Percentiles rank a stretch among this genome's conserved stretches.
phyloP scores from a whole-genome alignment of 92 coral and sea anemone genomes.

The Parazoanthus darwini region DNA sequence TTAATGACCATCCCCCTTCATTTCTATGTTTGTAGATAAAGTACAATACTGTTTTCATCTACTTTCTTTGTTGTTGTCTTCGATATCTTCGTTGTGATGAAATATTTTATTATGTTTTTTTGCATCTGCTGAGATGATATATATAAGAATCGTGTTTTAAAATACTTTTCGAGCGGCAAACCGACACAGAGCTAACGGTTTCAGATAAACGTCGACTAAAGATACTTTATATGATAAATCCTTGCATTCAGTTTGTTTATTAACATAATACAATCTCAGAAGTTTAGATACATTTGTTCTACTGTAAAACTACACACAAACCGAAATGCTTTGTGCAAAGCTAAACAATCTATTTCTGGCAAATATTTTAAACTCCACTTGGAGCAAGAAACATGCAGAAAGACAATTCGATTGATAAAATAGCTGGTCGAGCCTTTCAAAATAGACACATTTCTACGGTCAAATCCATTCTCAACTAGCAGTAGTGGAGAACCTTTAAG shows the following conservation, averaged over 20 bases:
- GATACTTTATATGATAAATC: neutral
- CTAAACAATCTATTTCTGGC: neutral
- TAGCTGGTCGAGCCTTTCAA: neutral
- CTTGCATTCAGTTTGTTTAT: neutral
- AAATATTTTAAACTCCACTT: neutral
- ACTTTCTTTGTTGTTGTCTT: neutral
- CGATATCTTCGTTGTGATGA: neutral
- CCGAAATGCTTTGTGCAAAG: neutral
- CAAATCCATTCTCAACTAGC: neutral
- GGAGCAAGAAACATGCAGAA: neutral
- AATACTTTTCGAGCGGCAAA: neutral
- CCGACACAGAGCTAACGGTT: conserved; percentile 2
- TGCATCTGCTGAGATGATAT: neutral
- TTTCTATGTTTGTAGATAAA: neutral
- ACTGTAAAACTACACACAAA: neutral
- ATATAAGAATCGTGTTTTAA: neutral
- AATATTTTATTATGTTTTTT: neutral
- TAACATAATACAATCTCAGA: neutral
- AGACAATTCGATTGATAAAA: neutral
- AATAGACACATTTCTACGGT: neutral
- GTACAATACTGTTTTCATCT: neutral
- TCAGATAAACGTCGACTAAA: neutral
- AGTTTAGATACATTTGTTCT: neutral
- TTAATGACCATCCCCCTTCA: neutral
- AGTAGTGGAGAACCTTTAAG: too few relatives aligned